Conservation (phyloP, 1,140 invertebrate genomes). For the Sinonovacula constricta region DNA sequence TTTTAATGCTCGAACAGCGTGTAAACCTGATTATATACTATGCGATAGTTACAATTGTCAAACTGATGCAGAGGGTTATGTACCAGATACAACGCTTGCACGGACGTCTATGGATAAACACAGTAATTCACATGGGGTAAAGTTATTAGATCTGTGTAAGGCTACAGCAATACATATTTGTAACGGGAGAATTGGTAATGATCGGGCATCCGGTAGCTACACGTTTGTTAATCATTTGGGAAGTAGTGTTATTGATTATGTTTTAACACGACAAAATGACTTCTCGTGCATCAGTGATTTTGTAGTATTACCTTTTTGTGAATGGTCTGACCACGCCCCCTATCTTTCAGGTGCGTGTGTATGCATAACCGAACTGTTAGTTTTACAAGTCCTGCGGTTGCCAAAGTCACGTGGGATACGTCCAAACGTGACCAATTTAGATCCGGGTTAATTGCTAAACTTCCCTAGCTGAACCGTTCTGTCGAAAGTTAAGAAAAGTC, state of each 20-base stretch:
- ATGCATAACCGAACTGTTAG: too few relatives aligned
- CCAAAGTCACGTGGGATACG: too few relatives aligned
- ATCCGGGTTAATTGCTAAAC: too few relatives aligned
- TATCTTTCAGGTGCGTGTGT: too few relatives aligned
- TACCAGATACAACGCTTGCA: neutral
- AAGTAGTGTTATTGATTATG: neutral
- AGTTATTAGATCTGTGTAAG: neutral
- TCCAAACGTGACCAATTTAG: too few relatives aligned
- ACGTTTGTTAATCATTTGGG: neutral
- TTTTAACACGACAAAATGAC: too few relatives aligned
- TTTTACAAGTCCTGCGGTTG: too few relatives aligned
- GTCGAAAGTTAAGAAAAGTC: too few relatives aligned
- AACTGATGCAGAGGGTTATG: neutral
- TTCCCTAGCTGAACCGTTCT: too few relatives aligned
- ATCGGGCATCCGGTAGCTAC: neutral
- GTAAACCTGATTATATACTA: slow-evolving; percentile 3
- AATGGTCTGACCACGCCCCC: too few relatives aligned
- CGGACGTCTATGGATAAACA: neutral
- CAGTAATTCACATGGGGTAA: neutral
- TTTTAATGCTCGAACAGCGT: slow-evolving; percentile 11
- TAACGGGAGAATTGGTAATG: neutral
- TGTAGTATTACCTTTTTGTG: too few relatives aligned
- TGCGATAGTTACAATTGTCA: neutral
- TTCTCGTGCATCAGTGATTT: too few relatives aligned
- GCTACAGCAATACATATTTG: neutral